Conservation (phyloP, 2,888 invertebrate species). For the Gymnosoma rotundatum region DNA sequence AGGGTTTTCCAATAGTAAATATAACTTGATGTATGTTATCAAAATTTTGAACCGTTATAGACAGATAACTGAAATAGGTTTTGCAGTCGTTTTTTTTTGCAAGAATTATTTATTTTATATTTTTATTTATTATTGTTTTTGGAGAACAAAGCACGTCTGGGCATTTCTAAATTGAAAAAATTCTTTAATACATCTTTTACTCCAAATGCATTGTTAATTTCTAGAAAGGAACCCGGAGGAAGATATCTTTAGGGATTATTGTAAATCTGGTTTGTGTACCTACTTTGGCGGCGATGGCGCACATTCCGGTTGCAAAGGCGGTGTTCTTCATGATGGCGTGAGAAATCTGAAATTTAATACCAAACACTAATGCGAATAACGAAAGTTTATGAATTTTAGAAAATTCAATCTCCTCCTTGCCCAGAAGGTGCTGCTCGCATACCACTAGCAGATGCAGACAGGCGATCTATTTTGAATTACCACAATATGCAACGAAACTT, state of each 20-base stretch:
- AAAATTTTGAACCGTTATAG: too few species aligned
- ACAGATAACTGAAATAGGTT: too few species aligned
- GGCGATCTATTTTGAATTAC: slow-evolving; percentile 70
- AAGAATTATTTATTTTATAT: too few species aligned
- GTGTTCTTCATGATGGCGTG: background rate
- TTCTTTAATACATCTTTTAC: too few species aligned
- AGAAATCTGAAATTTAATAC: background rate
- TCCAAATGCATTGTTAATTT: too few species aligned
- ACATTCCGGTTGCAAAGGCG: background rate
- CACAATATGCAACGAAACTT: slow-evolving; percentile 75
- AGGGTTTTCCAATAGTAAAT: too few species aligned
- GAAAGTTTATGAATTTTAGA: background rate
- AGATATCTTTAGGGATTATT: background rate
- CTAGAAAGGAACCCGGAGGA: background rate
- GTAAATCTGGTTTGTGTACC: background rate
- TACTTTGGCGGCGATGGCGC: background rate
- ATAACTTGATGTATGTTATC: too few species aligned
- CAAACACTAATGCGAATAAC: background rate
- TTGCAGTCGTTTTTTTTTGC: too few species aligned
- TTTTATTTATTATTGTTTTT: too few species aligned
- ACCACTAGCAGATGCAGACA: slow-evolving; percentile 11
- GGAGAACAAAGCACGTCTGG: too few species aligned
- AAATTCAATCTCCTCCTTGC: slow-evolving; percentile 38
- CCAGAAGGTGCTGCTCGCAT: slow-evolving; percentile 8
- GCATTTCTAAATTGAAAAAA: too few species aligned